These are phyloP conservation scores for Ovibos moschatus DNA, from an alignment of 2,113 vertebrate species.

Conservation along the genomic window DNA sequence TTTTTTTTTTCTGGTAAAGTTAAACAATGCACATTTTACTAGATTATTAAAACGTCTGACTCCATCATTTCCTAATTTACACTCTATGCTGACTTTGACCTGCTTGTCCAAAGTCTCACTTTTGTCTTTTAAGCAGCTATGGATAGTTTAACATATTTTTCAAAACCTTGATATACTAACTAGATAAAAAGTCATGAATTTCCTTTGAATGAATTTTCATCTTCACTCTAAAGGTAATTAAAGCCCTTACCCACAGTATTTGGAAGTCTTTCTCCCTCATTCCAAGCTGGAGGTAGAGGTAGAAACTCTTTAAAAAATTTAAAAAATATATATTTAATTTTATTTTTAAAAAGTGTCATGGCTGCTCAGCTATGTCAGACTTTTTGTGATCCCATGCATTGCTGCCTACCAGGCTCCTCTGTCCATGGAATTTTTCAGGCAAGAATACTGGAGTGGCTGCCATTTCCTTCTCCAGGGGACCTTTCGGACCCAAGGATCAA, in stretches of 20 bases:
- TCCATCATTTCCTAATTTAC: neutral
- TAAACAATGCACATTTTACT: neutral
- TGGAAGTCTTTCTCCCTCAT: neutral
- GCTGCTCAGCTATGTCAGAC: neutral
- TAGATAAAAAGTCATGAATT: neutral
- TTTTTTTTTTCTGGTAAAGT: neutral
- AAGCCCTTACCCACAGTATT: neutral
- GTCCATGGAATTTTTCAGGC: neutral
- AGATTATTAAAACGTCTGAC: neutral
- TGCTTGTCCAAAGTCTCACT: neutral
- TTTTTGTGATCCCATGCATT: neutral
- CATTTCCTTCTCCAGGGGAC: neutral
- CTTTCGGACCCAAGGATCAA: neutral
- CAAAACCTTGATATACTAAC: neutral
- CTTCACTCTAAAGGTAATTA: neutral
- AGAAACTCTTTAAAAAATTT: neutral
- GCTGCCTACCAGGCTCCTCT: neutral
- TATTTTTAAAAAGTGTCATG: neutral
- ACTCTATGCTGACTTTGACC: neutral
- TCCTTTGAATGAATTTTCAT: neutral
- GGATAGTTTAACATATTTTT: neutral
- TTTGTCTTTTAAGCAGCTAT: neutral
- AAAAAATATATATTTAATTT: neutral
- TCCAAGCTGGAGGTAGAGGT: neutral
- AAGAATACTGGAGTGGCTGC: neutral